Percentiles rank a stretch among this genome's conserved stretches.
Conservation (phyloP, 2,113 vertebrate species). For the Clarias macrocephalus region DNA sequence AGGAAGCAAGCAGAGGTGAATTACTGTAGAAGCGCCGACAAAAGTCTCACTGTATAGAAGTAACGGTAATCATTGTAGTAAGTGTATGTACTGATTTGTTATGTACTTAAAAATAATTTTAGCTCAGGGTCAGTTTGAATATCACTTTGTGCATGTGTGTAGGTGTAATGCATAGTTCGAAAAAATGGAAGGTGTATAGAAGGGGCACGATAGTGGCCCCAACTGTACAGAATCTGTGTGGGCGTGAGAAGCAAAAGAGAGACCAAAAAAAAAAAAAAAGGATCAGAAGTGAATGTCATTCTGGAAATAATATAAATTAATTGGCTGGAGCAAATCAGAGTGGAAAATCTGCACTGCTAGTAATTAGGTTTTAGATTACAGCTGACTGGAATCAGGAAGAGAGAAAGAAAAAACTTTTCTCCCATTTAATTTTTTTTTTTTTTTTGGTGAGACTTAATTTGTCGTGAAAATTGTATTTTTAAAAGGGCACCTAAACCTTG, state of each 20-base stretch:
- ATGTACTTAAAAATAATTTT: constrained; percentile 3
- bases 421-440: constrained; percentile 44
- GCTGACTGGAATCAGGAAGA: constrained; percentile 55
- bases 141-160: background rate
- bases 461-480: constrained; percentile 57
- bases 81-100: constrained; percentile 44
- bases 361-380: constrained; percentile 64
- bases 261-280: constrained; percentile 43
- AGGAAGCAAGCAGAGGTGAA: background rate
- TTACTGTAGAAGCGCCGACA: background rate
- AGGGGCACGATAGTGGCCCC: constrained; percentile 39
- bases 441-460: constrained; percentile 62
- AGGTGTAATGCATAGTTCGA: constrained; percentile 13
- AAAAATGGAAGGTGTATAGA: constrained; percentile 47
- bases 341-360: constrained; percentile 61
- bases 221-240: constrained; percentile 46
- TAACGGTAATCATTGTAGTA: constrained; percentile 69
- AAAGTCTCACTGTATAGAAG: constrained; percentile 6
- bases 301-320: constrained; percentile 65
- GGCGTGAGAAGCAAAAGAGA: constrained; percentile 49
- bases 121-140: constrained; percentile 49
- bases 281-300: constrained; percentile 57
- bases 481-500: constrained; percentile 64
- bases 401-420: constrained; percentile 45
- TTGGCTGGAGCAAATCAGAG: constrained; percentile 62